Conservation (phyloP, 2,113 vertebrate species). For the Hippopotamus amphibius region DNA sequence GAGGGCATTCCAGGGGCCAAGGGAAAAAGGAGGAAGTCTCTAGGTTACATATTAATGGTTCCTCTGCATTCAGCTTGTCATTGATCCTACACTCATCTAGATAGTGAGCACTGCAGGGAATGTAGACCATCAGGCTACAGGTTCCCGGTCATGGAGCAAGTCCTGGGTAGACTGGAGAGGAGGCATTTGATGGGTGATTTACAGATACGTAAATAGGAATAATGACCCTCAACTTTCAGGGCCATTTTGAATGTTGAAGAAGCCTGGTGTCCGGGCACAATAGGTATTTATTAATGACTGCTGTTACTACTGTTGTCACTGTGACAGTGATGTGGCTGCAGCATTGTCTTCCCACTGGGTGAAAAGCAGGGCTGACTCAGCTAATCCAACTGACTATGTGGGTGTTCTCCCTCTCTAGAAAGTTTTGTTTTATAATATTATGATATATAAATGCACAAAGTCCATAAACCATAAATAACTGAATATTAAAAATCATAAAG, state of each 20-base stretch:
- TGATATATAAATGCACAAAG: not conserved
- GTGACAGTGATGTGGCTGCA: not conserved
- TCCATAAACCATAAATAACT: not conserved
- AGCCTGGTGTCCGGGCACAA: not conserved
- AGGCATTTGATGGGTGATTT: not conserved
- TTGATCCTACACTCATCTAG: not conserved
- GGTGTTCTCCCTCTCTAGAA: not conserved
- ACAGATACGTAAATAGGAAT: not conserved
- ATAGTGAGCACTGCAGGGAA: not conserved
- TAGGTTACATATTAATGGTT: not conserved
- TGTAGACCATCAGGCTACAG: not conserved
- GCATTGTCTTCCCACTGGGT: not conserved
- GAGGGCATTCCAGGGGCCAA: not conserved
- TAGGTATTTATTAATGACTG: not conserved
- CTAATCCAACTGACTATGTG: not conserved
- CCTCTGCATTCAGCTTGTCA: not conserved
- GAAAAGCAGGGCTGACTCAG: not conserved
- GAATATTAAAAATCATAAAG: not conserved
- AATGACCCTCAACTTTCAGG: not conserved
- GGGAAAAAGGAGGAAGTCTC: not conserved
- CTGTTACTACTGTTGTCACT: not conserved
- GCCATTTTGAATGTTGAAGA: not conserved
- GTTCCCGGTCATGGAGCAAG: not conserved
- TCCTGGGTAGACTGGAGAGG: not conserved
- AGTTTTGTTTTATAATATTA: not conserved